Conservation (phyloP, 1,140 invertebrate species). For the Rhagoletis zephyria region DNA sequence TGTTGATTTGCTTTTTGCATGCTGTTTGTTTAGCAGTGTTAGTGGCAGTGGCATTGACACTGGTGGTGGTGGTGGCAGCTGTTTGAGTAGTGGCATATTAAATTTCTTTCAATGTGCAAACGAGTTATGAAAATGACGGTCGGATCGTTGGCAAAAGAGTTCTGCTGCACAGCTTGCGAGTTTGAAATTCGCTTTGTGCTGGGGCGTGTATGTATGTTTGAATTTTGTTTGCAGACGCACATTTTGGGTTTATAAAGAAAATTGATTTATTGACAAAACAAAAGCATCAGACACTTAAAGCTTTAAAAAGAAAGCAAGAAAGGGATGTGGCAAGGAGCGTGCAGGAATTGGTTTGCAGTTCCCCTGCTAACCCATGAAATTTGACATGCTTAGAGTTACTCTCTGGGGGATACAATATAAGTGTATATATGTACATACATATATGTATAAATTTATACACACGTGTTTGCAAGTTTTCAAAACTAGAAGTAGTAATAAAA, state of each 20-base stretch:
- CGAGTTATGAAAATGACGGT: slow-evolving; percentile 21
- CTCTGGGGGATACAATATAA: neutral
- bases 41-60: neutral
- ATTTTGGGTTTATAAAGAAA: slow-evolving; percentile 46
- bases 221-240: neutral
- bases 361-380: neutral
- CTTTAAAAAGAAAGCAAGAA: neutral
- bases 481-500: neutral
- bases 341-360: neutral
- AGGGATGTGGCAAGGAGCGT: neutral
- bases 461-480: too few species aligned
- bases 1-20: neutral
- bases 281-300: neutral
- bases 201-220: neutral
- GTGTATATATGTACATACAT: neutral
- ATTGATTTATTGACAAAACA: slow-evolving; percentile 50
- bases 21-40: neutral
- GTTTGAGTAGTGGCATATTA: slow-evolving; percentile 44
- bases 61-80: neutral
- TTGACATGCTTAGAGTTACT: neutral
- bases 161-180: neutral
- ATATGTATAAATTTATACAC: neutral
- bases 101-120: slow-evolving; percentile 47
- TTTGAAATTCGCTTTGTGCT: neutral
- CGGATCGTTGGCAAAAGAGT: neutral